Evolutionary conservation across 2,888 invertebrate genomes (phyloP).

Genomic region (Philhelius pedissequus): DNA sequence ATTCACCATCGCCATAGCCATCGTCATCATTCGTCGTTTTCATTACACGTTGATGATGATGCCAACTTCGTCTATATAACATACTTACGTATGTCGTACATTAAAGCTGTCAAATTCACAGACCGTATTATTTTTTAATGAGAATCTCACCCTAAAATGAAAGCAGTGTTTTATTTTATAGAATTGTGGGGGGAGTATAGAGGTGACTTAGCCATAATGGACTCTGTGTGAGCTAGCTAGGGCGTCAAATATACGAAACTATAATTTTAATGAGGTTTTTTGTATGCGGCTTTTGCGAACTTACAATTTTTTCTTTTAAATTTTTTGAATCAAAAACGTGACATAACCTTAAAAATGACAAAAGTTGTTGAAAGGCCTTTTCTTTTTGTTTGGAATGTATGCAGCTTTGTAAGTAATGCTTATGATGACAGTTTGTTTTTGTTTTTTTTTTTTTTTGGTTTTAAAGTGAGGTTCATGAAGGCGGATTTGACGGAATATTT

Average conservation of each 20-base stretch:
- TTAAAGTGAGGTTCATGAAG: neutral
- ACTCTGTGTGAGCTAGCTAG: neutral
- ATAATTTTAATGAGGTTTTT: conserved; percentile 11
- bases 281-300: neutral
- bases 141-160: conserved; percentile 18
- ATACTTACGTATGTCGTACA: neutral
- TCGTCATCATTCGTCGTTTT: neutral
- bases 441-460: neutral
- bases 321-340: neutral
- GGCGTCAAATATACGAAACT: neutral
- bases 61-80: neutral
- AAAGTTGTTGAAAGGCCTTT: neutral
- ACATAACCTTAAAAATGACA: neutral
- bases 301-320: neutral
- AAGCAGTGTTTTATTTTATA: neutral
- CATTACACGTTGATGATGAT: neutral
- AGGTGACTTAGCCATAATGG: neutral
- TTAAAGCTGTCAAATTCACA: conserved; percentile 6
- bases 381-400: neutral
- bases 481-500: neutral
- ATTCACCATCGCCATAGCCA: too few species aligned
- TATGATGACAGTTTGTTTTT: neutral
- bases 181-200: neutral
- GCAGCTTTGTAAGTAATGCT: neutral
- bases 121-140: conserved; percentile 33